phyloP scores from a whole-genome alignment of 2,113 vertebrate genomes.

The Oncorhynchus clarkii region DNA sequence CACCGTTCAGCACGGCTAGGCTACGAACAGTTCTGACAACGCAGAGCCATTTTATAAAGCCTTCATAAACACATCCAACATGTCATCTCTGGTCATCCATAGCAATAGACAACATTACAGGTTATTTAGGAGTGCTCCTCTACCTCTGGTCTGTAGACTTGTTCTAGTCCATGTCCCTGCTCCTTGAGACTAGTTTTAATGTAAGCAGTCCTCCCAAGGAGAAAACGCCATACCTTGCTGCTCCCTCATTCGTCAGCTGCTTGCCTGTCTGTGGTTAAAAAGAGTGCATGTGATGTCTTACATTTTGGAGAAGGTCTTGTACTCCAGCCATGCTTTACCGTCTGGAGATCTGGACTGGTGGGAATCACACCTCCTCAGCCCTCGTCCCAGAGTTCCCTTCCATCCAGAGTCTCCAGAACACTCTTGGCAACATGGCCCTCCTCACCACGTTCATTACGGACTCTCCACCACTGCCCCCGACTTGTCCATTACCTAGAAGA shows the following conservation, averaged over 20 bases:
- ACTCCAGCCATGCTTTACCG: constrained; percentile 83
- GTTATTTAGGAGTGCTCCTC: too few species aligned
- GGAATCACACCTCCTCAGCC: constrained; percentile 15
- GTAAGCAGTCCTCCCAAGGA: not conserved
- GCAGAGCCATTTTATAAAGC: not conserved
- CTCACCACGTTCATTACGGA: constrained; percentile 66
- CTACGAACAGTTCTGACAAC: constrained; percentile 66
- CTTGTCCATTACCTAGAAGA: constrained; percentile 80
- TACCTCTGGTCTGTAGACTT: too few species aligned
- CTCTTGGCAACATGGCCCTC: constrained; percentile 85
- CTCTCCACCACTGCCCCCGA: constrained; percentile 87
- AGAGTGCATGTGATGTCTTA: constrained; percentile 60
- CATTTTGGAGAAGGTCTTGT: constrained; percentile 82
- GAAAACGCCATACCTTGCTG: too few species aligned
- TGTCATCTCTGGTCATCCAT: too few species aligned
- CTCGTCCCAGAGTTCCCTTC: not conserved
- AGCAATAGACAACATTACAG: too few species aligned
- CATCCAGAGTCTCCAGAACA: constrained; percentile 75
- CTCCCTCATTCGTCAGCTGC: too few species aligned
- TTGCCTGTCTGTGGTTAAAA: not conserved
- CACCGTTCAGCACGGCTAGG: too few species aligned
- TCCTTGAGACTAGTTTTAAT: not conserved
- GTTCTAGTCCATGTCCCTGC: too few species aligned
- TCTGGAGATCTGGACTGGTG: constrained; percentile 74
- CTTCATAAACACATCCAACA: not conserved